Base-by-base conservation (phyloP, 1,140 invertebrate genomes). In the Anastrepha obliqua region DNA sequence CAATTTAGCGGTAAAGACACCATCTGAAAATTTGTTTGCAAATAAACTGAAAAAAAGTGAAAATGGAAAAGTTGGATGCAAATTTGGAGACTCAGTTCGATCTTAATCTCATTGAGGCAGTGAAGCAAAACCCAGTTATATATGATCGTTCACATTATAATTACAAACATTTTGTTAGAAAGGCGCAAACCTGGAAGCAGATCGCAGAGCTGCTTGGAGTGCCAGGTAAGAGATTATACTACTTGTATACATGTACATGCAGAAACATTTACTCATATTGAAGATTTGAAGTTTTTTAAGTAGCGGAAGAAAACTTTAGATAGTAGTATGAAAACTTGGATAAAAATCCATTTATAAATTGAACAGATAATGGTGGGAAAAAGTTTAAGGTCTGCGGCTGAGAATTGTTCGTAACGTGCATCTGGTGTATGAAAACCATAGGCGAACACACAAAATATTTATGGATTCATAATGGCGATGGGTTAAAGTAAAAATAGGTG, bases 81-180 rank as follows among this genome's bases (percentile, higher is more conserved):
- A 92, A 92, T 89, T 88, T 92, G 89, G 91, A 92, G 89, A 91
- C 92, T 88, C 91, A 92, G 89, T 92, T 92, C 90, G 91, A 92
- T 91, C 91, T 92, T 42, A 92, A 92, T 89, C 91, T 92, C 20
- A 92, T 92, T 86, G 91, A 92, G 87, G 91, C 91, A 65, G 91
- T 92, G 44, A 92, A 92, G 88, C 89, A 92, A 88, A 92, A 92
- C 90, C 91, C 91, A 85, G 91, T 92, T 78, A 92, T 92, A 86
- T 92, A 92, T 87, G 91, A 92, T 89, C 92, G 91, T 42, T 92
- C 91, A 42, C 91, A 92, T 89, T 92, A 92, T 88, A 92, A 92
- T 85, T 92, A 92, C 88, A 92, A 92, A 88, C 91, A 92, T 86
- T 92, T 92, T 85, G 91, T 92, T 85, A 90, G 91, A 65, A 92